Evolutionary conservation across 2,888 invertebrate genomes (phyloP), one percentile per base, ranked within the genome.

Genomic region (Halictus ligatus): DNA sequence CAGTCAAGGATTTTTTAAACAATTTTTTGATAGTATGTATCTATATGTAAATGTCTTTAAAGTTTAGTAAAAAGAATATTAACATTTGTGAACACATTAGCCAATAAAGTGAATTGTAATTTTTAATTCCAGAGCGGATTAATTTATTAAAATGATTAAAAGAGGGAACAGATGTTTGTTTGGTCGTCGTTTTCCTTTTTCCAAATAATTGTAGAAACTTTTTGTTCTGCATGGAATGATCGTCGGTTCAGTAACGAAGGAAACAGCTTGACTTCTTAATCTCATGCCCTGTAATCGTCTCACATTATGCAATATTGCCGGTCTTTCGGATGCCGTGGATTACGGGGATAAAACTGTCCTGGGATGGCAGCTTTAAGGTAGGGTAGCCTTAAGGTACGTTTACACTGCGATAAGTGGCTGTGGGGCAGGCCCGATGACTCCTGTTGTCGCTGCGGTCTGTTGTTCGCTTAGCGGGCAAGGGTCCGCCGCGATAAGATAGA

Each of bases 221-320:
- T 54, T 21, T 54, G 21, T 54, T 54, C 50, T 8, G 21, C 50
- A 21, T 10, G 21, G 21, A 3, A 21, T 21, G n/a, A n/a, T n/a
- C 10, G 54, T 10, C n/a, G 10, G 54, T 54, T 54, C 3, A 10
- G 54, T 88, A 88, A 90, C 89, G 86, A 88, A 72, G 54, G 78
- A 74, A 85, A 88, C 82, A 71, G 77, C 84, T 85, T 29, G 80
- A 80, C 86, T 87, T 88, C 75, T 87, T 89, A 89, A 92, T 92
- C 83, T 91, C 82, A 73, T 73, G 60, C 21, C 64, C 71, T 75
- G 78, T 83, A 90, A 88, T 85, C 78, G 77, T 69, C 81, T 43
- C 67, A 40, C 69, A 80, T 73, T 60, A 69, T 64, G 40, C 35
- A 29, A 54, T 78, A 81, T 85, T 75, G 77, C 13, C 21, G 58